Evolutionary conservation across 2,888 invertebrate species (phyloP).

Genomic region (Drosophila recens): DNA sequence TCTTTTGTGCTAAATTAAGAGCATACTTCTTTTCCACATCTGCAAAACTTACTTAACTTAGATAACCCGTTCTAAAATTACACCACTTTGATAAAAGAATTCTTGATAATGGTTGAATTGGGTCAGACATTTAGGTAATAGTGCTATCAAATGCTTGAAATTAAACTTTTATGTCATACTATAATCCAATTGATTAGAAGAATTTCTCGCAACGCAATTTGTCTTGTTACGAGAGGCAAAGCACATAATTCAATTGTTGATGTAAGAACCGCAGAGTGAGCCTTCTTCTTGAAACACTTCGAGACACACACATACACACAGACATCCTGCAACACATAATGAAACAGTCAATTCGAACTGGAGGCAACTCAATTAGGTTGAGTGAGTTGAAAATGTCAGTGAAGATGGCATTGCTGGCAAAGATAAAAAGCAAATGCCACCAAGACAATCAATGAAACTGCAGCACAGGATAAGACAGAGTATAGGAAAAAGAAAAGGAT

Average conservation of each 20-base stretch:
- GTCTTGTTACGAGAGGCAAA: background rate
- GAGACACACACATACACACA: background rate
- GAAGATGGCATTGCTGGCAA: slow-evolving; percentile 46
- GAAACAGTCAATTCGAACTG: slow-evolving; percentile 32
- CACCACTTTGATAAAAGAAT: background rate
- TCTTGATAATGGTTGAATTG: background rate
- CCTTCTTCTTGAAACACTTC: background rate
- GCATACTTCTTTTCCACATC: no score
- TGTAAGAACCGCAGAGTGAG: slow-evolving; percentile 5
- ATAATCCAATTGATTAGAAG: slow-evolving; percentile 12
- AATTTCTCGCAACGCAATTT: slow-evolving; percentile 12
- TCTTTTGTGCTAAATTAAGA: no score
- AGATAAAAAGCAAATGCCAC: slow-evolving; percentile 55
- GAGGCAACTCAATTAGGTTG: slow-evolving; percentile 60
- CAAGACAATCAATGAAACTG: slow-evolving; percentile 22
- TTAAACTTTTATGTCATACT: background rate
- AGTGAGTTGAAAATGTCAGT: slow-evolving; percentile 50
- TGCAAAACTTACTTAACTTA: no score
- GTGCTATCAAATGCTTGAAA: background rate
- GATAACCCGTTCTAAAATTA: no score
- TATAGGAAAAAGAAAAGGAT: slow-evolving; percentile 15
- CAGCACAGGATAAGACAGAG: slow-evolving; percentile 2
- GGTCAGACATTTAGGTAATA: background rate
- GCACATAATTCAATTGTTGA: slow-evolving; percentile 51
- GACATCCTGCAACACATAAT: slow-evolving; percentile 14